Base-by-base conservation (phyloP, 2,113 vertebrate species). In the Glareola pratincola region DNA sequence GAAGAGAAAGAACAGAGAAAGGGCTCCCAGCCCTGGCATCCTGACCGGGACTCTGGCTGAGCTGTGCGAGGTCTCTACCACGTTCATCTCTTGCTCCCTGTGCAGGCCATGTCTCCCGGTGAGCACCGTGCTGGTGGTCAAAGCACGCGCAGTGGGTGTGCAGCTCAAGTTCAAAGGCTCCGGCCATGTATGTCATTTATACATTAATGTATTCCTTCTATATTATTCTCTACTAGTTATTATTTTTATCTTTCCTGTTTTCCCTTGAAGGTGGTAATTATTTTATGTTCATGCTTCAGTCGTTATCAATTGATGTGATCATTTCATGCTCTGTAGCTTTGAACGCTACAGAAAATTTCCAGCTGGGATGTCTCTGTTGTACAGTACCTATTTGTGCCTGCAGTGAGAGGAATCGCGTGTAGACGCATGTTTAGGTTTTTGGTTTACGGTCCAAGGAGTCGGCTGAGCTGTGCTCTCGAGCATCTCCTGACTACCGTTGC, bases 61-160 rank as follows among this genome's bases (percentile, higher is more conserved):
- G 81, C 41, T 32, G 32, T 29, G 9, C 4, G 1, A 47, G 37
- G 34, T 81, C 2, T 4, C 36, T 47, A 20, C 10, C 2, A 1
- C 2, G 0, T 59, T 71, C 30, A 21, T 22, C 45, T 66, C 76
- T 66, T 22, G 37, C 50, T 66, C 56, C 39, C 41, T 2, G 6
- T 13, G n/a, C 34, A 27, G 45, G 29, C 0, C 0, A 3, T 14
- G 37, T 36, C 71, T 86, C 76, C 69, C 15, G 50, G 37, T 18
- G 76, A 53, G 37, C n/a, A 2, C 45, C 20, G 24, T 2, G 8
- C 43, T 34, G 45, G 39, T 19, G 45, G 30, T 62, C 37, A 60
- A 82, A 77, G 64, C 51, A 4, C 45, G 13, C 4, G 0, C n/a
- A 32, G 36, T 1, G 6, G 39, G n/a, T 0, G 1, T 54, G 30